A percentile compares a stretch with the other conserved stretches of the same genome.
Evolutionary conservation across 2,797 vertebrate genomes (phyloP).

Genomic region (Heliangelus exortis): DNA sequence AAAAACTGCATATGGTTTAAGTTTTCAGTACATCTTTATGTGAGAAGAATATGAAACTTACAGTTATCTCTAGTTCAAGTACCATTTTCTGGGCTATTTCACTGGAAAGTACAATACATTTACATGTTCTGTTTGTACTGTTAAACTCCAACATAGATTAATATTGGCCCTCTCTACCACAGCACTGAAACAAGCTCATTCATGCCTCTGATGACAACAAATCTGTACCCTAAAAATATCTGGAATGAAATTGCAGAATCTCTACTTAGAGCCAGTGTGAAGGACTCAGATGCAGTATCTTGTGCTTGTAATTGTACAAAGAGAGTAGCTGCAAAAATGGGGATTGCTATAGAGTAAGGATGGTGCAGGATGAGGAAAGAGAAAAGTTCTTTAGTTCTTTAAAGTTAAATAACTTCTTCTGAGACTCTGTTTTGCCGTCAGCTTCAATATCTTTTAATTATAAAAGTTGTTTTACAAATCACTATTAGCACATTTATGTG

Average conservation of each 20-base stretch:
- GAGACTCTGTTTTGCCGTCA: neutral
- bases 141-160: conserved; percentile 1
- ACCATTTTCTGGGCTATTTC: neutral
- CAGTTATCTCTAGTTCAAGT: neutral
- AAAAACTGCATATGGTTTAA: neutral
- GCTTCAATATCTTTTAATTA: neutral
- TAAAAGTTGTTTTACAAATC: conserved; percentile 17
- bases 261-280: neutral
- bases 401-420: neutral
- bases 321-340: neutral
- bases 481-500: conserved; percentile 1
- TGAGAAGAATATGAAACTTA: neutral
- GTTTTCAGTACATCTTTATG: neutral
- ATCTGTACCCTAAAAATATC: neutral
- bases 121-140: neutral
- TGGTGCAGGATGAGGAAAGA: neutral
- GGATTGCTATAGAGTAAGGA: neutral
- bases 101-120: neutral
- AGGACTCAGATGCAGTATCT: neutral
- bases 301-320: neutral
- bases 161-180: neutral
- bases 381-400: neutral
- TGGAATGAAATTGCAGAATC: neutral
- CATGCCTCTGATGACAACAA: neutral
- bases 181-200: neutral